Evolutionary conservation across 1,140 invertebrate species (phyloP).

Genomic region (Macrotrachela quadricornifera): DNA sequence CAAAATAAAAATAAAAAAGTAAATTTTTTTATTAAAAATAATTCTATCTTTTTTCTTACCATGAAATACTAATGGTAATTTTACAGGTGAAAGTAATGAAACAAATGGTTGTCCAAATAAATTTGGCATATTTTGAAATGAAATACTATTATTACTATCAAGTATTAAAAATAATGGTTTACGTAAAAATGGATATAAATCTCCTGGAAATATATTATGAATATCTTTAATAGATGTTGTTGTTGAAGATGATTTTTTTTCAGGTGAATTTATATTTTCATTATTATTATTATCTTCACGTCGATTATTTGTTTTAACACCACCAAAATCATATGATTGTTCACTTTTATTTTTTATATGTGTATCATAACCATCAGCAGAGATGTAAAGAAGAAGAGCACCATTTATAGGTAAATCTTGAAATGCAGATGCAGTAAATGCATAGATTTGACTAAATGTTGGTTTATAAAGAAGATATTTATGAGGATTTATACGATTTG

Average conservation of each 20-base stretch:
- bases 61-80: slow-evolving; percentile 40
- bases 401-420: slow-evolving; percentile 76
- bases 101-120: slow-evolving; percentile 84
- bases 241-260: background rate
- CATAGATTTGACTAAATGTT: slow-evolving; percentile 70
- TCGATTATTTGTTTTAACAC: slow-evolving; percentile 62
- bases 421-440: slow-evolving; percentile 75
- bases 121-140: slow-evolving; percentile 62
- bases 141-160: slow-evolving; percentile 80
- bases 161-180: slow-evolving; percentile 76
- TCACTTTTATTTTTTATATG: slow-evolving; percentile 6
- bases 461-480: slow-evolving; percentile 89
- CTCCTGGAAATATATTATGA: slow-evolving; percentile 57
- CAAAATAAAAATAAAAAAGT: too few species aligned
- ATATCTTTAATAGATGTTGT: too few species aligned
- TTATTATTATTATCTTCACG: slow-evolving; percentile 32
- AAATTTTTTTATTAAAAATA: too few species aligned
- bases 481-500: slow-evolving; percentile 69
- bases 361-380: slow-evolving; percentile 42
- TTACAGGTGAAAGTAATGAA: slow-evolving; percentile 74
- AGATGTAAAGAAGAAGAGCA: slow-evolving; percentile 71
- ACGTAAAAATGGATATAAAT: slow-evolving; percentile 68
- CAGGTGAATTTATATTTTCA: background rate
- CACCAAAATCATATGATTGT: slow-evolving; percentile 69
- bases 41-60: background rate